Evolutionary conservation across 2,797 vertebrate species (phyloP).

Genomic region (Tauraco hartlaubi): DNA sequence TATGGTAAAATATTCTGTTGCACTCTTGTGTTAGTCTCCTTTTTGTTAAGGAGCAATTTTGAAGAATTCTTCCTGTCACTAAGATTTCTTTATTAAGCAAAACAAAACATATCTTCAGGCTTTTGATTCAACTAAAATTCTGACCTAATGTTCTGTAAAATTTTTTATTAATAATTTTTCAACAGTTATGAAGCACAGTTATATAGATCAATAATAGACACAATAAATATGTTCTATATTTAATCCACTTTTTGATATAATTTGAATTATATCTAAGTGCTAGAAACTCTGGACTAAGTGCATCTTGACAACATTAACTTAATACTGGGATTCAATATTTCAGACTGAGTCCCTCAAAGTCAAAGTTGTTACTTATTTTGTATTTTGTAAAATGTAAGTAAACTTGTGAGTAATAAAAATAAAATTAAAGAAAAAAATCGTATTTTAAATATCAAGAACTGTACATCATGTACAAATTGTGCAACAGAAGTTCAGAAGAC

Average conservation of each 20-base stretch:
- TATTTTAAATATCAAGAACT: not conserved
- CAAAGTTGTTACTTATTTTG: not conserved
- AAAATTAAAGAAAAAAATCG: not conserved
- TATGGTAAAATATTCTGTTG: not conserved
- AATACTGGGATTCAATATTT: not conserved
- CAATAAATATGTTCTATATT: slow-evolving; percentile 11
- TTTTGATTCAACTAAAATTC: slow-evolving; percentile 21
- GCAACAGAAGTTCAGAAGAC: not conserved
- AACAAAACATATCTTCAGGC: not conserved
- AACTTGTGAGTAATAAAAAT: not conserved
- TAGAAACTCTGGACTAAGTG: not conserved
- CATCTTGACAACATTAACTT: not conserved
- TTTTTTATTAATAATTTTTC: not conserved
- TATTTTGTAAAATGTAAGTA: not conserved
- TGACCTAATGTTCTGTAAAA: not conserved
- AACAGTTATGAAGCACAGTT: not conserved
- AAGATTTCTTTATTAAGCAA: not conserved
- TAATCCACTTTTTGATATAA: slow-evolving; percentile 1
- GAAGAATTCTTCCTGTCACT: not conserved
- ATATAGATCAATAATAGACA: not conserved
- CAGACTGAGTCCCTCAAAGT: not conserved
- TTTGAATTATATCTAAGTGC: slow-evolving; percentile 25
- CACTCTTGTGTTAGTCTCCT: not conserved
- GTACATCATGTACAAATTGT: not conserved
- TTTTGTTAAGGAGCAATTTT: not conserved